Base-by-base conservation (phyloP, 2,113 vertebrate genomes). In the Aspidoscelis tigris region DNA sequence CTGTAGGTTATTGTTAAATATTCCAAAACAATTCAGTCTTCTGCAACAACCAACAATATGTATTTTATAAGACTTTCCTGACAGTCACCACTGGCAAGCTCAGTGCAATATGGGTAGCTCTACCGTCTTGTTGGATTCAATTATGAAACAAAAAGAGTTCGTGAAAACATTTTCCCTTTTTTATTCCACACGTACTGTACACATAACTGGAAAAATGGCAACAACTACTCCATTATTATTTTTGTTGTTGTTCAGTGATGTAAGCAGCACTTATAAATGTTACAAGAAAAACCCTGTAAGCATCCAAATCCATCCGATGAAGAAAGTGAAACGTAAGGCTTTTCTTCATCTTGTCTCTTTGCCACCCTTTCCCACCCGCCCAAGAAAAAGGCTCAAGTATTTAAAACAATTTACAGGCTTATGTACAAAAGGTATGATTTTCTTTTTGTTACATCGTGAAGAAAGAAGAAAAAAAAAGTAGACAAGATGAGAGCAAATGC, bases 261-360 rank as follows among this genome's bases (percentile, higher is more conserved):
- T 99, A 99, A 99, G 99, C 99, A 99, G 98, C 99, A 99, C 99
- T 99, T 99, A 97, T 96, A 97, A 97, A 98, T 95, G 97, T 97
- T 98, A 98, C 97, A 98, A 98, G 98, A 99, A 97, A 97, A 97
- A 99, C 98, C 98, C 98, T 99, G 98, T 98, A 97, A 97, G 97
- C 97, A 92, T 98, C 96, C 97, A 97, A 65, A 95, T 97, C 97
- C 96, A 97, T 95, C 95, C 92, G 97, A 99, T 98, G 98, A 99
- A 99, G 99, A 99, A 99, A 99, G 96, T 96, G 97, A 98, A 99
- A 97, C 95, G 97, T 99, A 99, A 99, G 99, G 99, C 98, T 99
- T 97, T 99, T 99, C 98, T 99, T 99, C 98, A 99, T 99, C 98
- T 94, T 93, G 94, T 96, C 95, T 96, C 95, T 94, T 93, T 86